phyloP scores from a whole-genome alignment of 2,797 vertebrate genomes.

The Simalia tracyae region DNA sequence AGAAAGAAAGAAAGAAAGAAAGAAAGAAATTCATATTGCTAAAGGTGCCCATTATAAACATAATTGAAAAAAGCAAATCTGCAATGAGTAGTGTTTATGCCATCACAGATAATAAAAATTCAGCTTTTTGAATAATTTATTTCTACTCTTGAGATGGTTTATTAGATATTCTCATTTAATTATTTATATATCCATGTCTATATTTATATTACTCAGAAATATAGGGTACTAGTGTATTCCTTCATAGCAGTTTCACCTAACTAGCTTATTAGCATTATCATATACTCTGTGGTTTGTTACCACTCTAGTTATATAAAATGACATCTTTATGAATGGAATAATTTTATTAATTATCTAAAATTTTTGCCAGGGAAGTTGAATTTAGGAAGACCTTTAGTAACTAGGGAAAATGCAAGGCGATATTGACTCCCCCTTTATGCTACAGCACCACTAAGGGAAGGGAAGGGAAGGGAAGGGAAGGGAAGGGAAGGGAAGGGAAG shows the following conservation, averaged over 20 bases:
- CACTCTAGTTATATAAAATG: not conserved
- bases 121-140: not conserved
- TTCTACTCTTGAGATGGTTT: not conserved
- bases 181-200: too few relatives aligned
- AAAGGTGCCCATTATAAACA: not conserved
- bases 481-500: not conserved
- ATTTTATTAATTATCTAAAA: not conserved
- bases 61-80: not conserved
- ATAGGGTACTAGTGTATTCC: not conserved
- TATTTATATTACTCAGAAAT: not conserved
- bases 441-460: not conserved
- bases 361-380: not conserved
- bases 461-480: too few relatives aligned
- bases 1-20: not conserved
- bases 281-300: not conserved
- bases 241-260: not conserved
- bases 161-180: not conserved
- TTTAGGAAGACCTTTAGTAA: not conserved
- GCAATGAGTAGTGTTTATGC: not conserved
- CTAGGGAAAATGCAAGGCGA: not conserved
- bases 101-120: not conserved
- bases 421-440: not conserved
- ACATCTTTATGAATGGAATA: not conserved
- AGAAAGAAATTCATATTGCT: not conserved
- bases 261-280: not conserved